Percentiles rank a stretch among this genome's conserved stretches.
Conservation (phyloP, 2,888 invertebrate genomes). For the Caenorhabditis sp. region DNA sequence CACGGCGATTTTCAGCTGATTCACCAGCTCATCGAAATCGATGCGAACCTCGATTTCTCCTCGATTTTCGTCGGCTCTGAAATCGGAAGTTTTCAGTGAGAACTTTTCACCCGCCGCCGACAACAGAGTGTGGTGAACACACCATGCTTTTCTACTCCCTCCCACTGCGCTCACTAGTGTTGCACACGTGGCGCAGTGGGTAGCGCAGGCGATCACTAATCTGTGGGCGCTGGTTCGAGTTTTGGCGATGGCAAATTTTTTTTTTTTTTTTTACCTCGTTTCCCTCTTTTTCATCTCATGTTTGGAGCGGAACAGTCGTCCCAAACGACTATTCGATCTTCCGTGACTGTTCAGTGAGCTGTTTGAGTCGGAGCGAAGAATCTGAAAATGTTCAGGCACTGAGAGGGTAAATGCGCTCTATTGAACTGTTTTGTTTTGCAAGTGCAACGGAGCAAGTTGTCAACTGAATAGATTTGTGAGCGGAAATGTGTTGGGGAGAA, state of each 20-base stretch:
- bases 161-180: no score
- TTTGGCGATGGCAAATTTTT: neutral
- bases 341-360: conserved; percentile 64
- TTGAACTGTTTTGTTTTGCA: neutral
- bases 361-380: conserved; percentile 69
- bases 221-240: no score
- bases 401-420: neutral
- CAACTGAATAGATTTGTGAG: no score
- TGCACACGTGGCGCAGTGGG: no score
- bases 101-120: no score
- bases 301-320: conserved; percentile 68
- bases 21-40: conserved; percentile 66
- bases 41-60: conserved; percentile 74
- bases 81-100: conserved; percentile 2
- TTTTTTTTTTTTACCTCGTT: conserved; percentile 33
- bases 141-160: no score
- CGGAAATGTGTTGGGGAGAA: no score
- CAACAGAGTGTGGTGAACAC: no score
- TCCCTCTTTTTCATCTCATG: conserved; percentile 68
- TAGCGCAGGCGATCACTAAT: no score
- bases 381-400: conserved; percentile 50
- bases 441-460: neutral
- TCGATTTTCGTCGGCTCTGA: conserved; percentile 71
- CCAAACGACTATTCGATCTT: conserved; percentile 67
- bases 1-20: conserved; percentile 65